Conservation (phyloP, 53 echinoderm and acorn worm species). For the Henricia sp. region DNA sequence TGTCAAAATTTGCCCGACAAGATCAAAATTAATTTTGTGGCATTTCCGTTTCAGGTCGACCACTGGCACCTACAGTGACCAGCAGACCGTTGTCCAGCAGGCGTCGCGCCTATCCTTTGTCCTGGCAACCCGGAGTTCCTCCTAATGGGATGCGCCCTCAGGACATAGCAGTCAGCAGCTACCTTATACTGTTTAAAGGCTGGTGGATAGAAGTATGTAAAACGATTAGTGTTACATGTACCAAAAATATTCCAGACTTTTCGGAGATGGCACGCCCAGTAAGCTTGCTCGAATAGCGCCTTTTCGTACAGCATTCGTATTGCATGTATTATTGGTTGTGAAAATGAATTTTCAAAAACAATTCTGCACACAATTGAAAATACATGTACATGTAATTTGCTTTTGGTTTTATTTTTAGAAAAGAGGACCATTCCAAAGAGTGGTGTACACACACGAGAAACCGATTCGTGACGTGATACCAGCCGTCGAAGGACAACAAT, state of each 20-base stretch:
- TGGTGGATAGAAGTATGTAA: slow-evolving; percentile 71
- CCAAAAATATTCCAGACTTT: too few species aligned
- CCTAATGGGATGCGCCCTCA: not conserved
- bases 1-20: too few species aligned
- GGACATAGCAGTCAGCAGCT: slow-evolving; percentile 47
- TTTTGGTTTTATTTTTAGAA: slow-evolving; percentile 12
- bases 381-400: not conserved
- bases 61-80: slow-evolving; percentile 58
- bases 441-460: slow-evolving; percentile 54
- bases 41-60: slow-evolving; percentile 72
- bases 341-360: not conserved
- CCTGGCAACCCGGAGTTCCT: slow-evolving; percentile 57
- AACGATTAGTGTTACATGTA: too few species aligned
- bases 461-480: slow-evolving; percentile 58
- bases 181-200: slow-evolving; percentile 64
- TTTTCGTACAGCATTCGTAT: too few species aligned
- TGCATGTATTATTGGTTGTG: not conserved
- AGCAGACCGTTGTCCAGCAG: slow-evolving; percentile 42
- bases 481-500: not conserved
- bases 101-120: slow-evolving; percentile 64
- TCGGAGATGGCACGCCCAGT: too few species aligned
- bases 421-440: slow-evolving; percentile 31
- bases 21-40: too few species aligned
- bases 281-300: too few species aligned
- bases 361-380: not conserved